Evolutionary conservation across 2,113 vertebrate species (phyloP).

Genomic region (Probosciger aterrimus): DNA sequence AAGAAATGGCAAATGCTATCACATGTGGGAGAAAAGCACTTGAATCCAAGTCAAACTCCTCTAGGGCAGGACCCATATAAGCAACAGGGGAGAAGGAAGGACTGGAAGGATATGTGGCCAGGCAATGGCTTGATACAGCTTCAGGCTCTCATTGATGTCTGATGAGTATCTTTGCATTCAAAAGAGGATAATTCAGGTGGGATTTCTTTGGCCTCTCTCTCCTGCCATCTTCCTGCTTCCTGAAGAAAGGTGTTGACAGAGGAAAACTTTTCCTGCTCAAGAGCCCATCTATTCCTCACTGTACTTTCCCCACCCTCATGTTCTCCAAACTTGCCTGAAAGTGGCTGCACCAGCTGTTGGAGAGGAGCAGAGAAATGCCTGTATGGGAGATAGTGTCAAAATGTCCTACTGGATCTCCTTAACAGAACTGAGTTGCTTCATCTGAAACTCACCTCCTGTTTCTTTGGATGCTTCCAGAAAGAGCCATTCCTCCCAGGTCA

Average conservation of each 20-base stretch:
- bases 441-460: constrained; percentile 8
- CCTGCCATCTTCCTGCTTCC: background rate
- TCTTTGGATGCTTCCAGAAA: constrained; percentile 27
- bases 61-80: background rate
- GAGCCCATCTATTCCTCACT: background rate
- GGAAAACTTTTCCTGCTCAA: background rate
- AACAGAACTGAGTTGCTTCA: background rate
- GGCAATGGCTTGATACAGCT: background rate
- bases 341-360: background rate
- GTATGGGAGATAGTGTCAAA: background rate
- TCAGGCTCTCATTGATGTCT: background rate
- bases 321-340: constrained; percentile 17
- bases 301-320: background rate
- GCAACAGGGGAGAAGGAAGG: background rate
- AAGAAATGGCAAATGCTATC: background rate
- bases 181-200: background rate
- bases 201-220: background rate
- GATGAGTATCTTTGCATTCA: background rate
- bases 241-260: background rate
- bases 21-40: background rate
- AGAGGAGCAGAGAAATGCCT: background rate
- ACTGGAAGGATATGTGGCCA: background rate
- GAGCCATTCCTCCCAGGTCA: background rate
- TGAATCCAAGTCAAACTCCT: background rate
- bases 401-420: background rate